Base-by-base conservation (phyloP, 1,140 invertebrate species). In the Apis laboriosa region DNA sequence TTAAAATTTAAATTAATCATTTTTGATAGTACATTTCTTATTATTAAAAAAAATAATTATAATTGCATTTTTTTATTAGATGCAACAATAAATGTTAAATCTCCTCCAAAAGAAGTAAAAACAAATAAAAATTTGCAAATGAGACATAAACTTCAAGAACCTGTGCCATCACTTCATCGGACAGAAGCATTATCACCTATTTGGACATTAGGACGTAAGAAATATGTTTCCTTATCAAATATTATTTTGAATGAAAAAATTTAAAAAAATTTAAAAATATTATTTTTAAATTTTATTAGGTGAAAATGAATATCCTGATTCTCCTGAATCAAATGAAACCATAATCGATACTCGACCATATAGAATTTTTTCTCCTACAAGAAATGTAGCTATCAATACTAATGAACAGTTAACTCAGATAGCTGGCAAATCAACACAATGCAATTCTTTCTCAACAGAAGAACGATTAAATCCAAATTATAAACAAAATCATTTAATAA, bases 271-370 rank as follows among this genome's bases (percentile, higher is more conserved):
- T 60, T 74, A 1, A 78, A 43, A 1, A 5, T 53, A 28, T 11
- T n/a, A 51, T 67, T n/a, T 24, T 24, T 24, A 24, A 24, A 34
- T 28, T 67, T 90, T 90, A 17, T 43, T 61, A 94, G 93, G 90
- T 89, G 92, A 93, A 49, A 91, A 92, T 49, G 92, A 94, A 19
- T 94, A 93, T 88, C 93, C 93, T 21, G 94, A 94, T 83, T 94
- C 94, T n/a, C 93, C 94, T 2, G 94, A 94, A 77, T 94, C 94
- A 0, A 93, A 93, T 80, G 93, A 94, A 86, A 94, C 94, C 19
- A 91, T 94, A 67, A 88, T 94, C 70, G 34, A 43, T 43, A 91
- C 92, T 58, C 90, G 91, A 24, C 92, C 93, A 0, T 92, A 86
- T 56, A 90, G 92, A 67, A 86, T 93, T 17, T 89, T 94, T 74